These are phyloP conservation scores for Portevinia maculata DNA, from an alignment of 2,888 invertebrate genomes.

Conservation along the genomic window DNA sequence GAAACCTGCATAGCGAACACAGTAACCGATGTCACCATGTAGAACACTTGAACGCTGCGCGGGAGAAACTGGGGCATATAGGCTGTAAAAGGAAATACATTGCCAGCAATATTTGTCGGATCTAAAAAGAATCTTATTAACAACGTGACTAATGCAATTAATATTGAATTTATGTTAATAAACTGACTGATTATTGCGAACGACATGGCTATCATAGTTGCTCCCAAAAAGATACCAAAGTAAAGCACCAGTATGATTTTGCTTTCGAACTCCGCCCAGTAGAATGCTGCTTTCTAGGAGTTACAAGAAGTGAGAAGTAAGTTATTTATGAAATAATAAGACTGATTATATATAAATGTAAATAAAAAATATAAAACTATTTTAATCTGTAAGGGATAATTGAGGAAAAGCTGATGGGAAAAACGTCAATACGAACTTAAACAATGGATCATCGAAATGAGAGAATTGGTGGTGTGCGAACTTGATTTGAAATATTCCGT, in stretches of 20 bases:
- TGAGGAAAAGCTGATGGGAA: no score
- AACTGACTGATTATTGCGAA: conserved; percentile 70
- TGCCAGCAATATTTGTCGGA: conserved; percentile 75
- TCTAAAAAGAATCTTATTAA: conserved; percentile 60
- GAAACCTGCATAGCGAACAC: conserved; percentile 76
- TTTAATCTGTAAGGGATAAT: no score
- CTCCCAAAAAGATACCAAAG: conserved; percentile 58
- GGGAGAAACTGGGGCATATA: conserved; percentile 76
- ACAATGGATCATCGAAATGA: no score
- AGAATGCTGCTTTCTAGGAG: conserved; percentile 63
- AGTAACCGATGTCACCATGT: conserved; percentile 75
- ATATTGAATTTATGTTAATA: no score
- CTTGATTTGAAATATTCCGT: no score
- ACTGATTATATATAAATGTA: no score
- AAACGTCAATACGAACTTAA: no score
- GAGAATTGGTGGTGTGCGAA: no score
- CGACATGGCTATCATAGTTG: conserved; percentile 59
- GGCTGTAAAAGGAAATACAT: conserved; percentile 77
- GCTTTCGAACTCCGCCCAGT: conserved; percentile 72
- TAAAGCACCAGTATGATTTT: conserved; percentile 68
- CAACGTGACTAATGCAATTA: no score
- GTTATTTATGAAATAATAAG: no score
- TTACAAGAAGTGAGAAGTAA: no score
- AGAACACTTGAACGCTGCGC: conserved; percentile 68
- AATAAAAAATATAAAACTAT: no score